Evolutionary conservation across 2,888 invertebrate species (phyloP).

Genomic region (Cantharis rustica): DNA sequence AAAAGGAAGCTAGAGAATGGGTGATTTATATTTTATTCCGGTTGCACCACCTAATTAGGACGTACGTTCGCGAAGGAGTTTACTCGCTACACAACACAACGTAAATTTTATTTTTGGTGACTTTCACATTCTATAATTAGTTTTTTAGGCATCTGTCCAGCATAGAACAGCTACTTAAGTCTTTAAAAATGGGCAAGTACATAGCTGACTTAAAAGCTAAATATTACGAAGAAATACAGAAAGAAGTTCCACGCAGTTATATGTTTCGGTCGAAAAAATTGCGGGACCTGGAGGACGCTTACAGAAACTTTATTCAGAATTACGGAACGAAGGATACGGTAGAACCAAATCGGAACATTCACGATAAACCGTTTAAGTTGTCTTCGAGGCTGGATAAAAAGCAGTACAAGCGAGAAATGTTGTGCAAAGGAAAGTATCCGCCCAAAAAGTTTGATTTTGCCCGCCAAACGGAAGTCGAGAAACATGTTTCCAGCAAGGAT

Average conservation of each 20-base stretch:
- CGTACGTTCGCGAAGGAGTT: slow-evolving; percentile 43
- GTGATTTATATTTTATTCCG: slow-evolving; percentile 49
- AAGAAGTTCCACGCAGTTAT: slow-evolving; percentile 18
- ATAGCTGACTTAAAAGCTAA: slow-evolving; percentile 42
- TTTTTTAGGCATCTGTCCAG: slow-evolving; percentile 43
- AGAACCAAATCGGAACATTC: slow-evolving; percentile 5
- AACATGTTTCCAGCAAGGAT: slow-evolving; percentile 39
- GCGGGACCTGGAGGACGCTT: slow-evolving; percentile 31
- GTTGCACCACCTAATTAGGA: slow-evolving; percentile 52
- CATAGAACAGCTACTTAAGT: slow-evolving; percentile 46
- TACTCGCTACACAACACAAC: slow-evolving; percentile 41
- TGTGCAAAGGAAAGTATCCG: slow-evolving; percentile 14
- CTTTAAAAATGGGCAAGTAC: slow-evolving; percentile 44
- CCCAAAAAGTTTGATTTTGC: neutral
- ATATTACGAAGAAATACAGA: slow-evolving; percentile 24
- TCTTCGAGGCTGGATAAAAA: slow-evolving; percentile 13
- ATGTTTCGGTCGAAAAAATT: slow-evolving; percentile 27
- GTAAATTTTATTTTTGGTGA: slow-evolving; percentile 27
- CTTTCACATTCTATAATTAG: neutral
- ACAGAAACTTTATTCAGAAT: slow-evolving; percentile 35
- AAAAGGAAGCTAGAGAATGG: slow-evolving; percentile 42
- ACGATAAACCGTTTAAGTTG: slow-evolving; percentile 27
- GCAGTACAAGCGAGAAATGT: slow-evolving; percentile 15
- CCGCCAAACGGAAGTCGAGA: slow-evolving; percentile 26
- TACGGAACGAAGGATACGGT: slow-evolving; percentile 21